Percentiles rank a stretch among this genome's conserved stretches.
Conservation (phyloP, 2,888 invertebrate species). For the Hartigia nigra region DNA sequence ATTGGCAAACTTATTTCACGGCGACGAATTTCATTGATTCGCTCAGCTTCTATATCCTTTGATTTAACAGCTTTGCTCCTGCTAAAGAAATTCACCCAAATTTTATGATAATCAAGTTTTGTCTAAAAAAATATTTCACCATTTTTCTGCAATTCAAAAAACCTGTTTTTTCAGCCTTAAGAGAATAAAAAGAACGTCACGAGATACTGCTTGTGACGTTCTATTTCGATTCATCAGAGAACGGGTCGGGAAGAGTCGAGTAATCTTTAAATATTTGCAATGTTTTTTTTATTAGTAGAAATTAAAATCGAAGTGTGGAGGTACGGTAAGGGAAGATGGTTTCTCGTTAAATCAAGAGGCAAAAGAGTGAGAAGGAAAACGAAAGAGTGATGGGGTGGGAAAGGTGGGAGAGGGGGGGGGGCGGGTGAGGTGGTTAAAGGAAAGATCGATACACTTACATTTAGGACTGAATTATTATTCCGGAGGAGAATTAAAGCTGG, state of each 20-base stretch:
- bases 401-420: constrained; percentile 5
- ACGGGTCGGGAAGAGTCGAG: constrained; percentile 9
- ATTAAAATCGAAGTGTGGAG: constrained; percentile 6
- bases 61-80: background rate
- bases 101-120: too few relatives aligned
- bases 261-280: constrained; percentile 33
- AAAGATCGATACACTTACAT: constrained; percentile 28
- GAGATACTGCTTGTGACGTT: background rate
- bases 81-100: background rate
- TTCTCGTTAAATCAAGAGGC: background rate
- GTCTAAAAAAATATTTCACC: background rate
- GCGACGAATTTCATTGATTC: background rate
- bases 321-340: background rate
- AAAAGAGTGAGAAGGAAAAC: background rate
- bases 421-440: too few relatives aligned
- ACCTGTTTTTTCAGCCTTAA: background rate
- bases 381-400: background rate
- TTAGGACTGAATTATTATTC: constrained; percentile 35
- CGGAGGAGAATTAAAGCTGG: constrained; percentile 33
- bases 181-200: background rate
- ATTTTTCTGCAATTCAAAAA: background rate
- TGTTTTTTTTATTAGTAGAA: constrained; percentile 26
- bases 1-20: background rate
- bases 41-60: too few relatives aligned
- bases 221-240: constrained; percentile 22